Evolutionary conservation across 2,888 invertebrate species (phyloP).

Genomic region (Spatulosminthurus flaviceps): DNA sequence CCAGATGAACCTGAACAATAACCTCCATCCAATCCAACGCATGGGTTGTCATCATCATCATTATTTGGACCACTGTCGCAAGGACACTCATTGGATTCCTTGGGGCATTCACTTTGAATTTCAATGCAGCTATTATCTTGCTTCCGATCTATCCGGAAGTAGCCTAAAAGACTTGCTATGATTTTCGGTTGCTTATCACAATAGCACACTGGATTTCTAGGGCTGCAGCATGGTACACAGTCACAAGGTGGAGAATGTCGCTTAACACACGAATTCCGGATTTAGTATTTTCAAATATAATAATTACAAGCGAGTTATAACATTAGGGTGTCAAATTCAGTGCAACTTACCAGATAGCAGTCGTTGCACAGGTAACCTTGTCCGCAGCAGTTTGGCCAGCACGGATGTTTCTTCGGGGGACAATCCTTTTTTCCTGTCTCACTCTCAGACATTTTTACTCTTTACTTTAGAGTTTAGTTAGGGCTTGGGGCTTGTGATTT

Average conservation of each 20-base stretch:
- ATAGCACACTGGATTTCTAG: not conserved
- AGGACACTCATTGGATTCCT: not conserved
- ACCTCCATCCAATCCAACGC: no score
- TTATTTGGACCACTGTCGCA: not conserved
- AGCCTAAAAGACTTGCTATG: constrained; percentile 21
- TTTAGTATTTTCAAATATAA: not conserved
- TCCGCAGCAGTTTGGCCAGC: no score
- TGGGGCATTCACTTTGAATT: not conserved
- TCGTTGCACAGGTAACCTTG: no score
- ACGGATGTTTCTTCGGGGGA: not conserved
- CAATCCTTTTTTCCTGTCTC: not conserved
- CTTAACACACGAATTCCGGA: not conserved
- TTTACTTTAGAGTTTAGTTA: no score
- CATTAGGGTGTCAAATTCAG: not conserved
- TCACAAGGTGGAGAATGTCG: not conserved
- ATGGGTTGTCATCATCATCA: no score
- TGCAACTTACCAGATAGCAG: not conserved
- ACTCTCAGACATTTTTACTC: no score
- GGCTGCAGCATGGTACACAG: not conserved
- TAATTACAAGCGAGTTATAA: not conserved
- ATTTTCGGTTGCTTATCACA: constrained; percentile 27
- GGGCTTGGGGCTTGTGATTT: no score
- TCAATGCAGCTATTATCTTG: not conserved
- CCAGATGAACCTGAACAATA: no score
- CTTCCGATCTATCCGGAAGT: not conserved